Percentiles rank a stretch among this genome's conserved stretches.
phyloP scores from a whole-genome alignment of 2,797 vertebrate genomes.

The Thunnus albacares region DNA sequence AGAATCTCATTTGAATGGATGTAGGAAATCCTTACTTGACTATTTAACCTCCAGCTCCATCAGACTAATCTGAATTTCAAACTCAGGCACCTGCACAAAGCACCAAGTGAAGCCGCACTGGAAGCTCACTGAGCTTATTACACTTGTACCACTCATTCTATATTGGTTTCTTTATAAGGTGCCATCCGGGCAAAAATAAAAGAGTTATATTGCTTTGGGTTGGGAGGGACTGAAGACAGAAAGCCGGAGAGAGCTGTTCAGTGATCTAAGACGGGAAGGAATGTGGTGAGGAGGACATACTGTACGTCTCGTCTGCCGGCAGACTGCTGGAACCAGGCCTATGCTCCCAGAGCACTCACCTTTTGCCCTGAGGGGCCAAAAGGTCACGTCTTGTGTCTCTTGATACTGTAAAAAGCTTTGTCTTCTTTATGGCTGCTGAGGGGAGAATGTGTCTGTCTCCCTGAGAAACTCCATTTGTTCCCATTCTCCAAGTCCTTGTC shows the following conservation, averaged over 20 bases:
- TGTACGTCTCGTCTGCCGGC: constrained; percentile 71
- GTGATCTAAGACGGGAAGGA: constrained; percentile 85
- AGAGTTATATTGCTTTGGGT: constrained; percentile 60
- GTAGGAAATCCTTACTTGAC: constrained; percentile 68
- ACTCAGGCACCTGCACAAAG: constrained; percentile 68
- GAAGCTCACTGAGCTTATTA: constrained; percentile 54
- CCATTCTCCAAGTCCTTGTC: constrained; percentile 35
- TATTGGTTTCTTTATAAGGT: constrained; percentile 57
- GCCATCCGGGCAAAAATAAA: constrained; percentile 47
- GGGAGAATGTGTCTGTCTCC: constrained; percentile 58
- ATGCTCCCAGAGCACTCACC: constrained; percentile 78
- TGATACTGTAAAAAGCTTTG: constrained; percentile 85
- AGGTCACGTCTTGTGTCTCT: constrained; percentile 73
- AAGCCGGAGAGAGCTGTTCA: constrained; percentile 51
- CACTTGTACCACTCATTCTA: constrained; percentile 37
- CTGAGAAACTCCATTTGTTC: constrained; percentile 60
- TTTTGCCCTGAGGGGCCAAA: constrained; percentile 71
- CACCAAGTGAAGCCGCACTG: constrained; percentile 47
- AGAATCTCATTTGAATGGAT: constrained; percentile 62
- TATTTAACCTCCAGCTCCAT: constrained; percentile 70
- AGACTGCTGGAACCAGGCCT: constrained; percentile 82
- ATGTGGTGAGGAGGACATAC: constrained; percentile 75
- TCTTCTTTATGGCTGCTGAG: constrained; percentile 70
- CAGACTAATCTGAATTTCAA: constrained; percentile 71
- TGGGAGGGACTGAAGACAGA: constrained; percentile 50